phyloP scores from a whole-genome alignment of 2,113 vertebrate species.

The Cyanistes caeruleus region DNA sequence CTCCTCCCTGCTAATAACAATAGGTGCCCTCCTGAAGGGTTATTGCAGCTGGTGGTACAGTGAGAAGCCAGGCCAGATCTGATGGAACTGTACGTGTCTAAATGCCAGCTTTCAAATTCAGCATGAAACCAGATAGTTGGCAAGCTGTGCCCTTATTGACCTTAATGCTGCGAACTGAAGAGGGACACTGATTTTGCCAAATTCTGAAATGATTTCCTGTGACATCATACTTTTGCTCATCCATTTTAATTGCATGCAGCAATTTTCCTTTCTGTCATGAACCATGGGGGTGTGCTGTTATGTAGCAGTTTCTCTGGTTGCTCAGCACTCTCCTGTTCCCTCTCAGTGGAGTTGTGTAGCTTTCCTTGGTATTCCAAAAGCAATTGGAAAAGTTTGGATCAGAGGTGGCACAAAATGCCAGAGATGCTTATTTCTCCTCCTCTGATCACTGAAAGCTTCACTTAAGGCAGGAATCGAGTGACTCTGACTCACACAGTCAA shows the following conservation, averaged over 20 bases:
- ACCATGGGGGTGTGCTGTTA: not conserved
- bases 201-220: not conserved
- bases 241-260: not conserved
- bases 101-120: not conserved
- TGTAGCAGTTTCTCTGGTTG: not conserved
- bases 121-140: not conserved
- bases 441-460: not conserved
- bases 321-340: not conserved
- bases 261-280: not conserved
- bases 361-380: not conserved
- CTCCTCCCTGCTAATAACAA: not conserved
- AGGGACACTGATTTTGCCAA: not conserved
- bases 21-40: not conserved
- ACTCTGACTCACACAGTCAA: slow-evolving; percentile 32
- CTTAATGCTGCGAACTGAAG: not conserved
- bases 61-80: not conserved
- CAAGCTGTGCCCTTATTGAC: not conserved
- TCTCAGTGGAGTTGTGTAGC: not conserved
- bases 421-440: not conserved
- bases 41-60: not conserved
- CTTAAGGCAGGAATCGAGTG: not conserved
- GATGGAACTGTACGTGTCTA: not conserved
- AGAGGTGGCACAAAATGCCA: not conserved
- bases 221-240: not conserved
- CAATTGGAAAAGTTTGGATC: not conserved